A percentile compares a stretch with the other conserved stretches of the same genome.
Conservation (phyloP, 2,888 invertebrate species). For the Polia nebulosa region DNA sequence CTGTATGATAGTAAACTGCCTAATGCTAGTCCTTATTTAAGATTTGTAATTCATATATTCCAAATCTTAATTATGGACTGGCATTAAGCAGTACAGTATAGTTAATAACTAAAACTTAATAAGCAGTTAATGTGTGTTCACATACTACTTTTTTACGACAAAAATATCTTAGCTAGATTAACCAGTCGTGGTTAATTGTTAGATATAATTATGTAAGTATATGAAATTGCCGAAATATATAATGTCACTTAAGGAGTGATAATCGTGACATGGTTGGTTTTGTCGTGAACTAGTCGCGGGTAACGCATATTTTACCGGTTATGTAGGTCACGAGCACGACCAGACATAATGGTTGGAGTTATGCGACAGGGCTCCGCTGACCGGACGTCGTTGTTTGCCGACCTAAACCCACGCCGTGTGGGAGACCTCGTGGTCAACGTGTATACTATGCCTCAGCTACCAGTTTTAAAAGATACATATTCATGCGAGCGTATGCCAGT, state of each 20-base stretch:
- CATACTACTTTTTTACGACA: neutral
- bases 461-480: constrained; percentile 55
- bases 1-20: constrained; percentile 31
- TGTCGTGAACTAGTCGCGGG: constrained; percentile 53
- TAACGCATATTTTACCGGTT: constrained; percentile 57
- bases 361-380: constrained; percentile 76
- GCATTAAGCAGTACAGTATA: no score
- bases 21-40: constrained; percentile 51
- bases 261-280: constrained; percentile 60
- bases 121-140: constrained; percentile 4
- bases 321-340: constrained; percentile 74
- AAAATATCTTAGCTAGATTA: constrained; percentile 5
- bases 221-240: neutral
- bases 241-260: constrained; percentile 27
- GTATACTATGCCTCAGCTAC: constrained; percentile 52
- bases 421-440: constrained; percentile 73
- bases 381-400: constrained; percentile 88
- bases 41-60: no score
- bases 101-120: constrained; percentile 2
- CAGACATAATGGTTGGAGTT: constrained; percentile 73
- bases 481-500: constrained; percentile 30
- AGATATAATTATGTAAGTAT: no score
- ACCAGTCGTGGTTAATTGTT: neutral
- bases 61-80: no score
- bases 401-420: constrained; percentile 83